These are phyloP conservation scores for Schlechtendalia chinensis DNA, from an alignment of 1,140 invertebrate genomes.

Conservation along the genomic window DNA sequence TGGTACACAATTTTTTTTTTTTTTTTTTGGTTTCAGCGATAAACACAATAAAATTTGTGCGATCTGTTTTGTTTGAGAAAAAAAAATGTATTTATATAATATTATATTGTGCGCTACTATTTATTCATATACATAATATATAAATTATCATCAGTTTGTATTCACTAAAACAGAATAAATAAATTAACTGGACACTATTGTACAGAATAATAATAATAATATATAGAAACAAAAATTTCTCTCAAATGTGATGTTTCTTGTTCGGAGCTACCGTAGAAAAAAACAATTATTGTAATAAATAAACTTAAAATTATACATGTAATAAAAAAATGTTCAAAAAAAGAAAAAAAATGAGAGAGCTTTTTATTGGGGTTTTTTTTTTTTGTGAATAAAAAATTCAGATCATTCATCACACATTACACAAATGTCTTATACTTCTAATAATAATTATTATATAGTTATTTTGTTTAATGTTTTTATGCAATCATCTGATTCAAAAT, in stretches of 20 bases:
- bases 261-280: conserved; percentile 22
- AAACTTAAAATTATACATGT: conserved; percentile 10
- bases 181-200: conserved; percentile 36
- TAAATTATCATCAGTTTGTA: conserved; percentile 11
- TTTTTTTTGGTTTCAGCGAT: conserved; percentile 12
- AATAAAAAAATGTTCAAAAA: conserved; percentile 18
- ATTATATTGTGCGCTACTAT: conserved; percentile 38
- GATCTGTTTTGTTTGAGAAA: conserved; percentile 10
- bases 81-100: conserved; percentile 15
- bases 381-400: no score
- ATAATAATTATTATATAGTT: no score
- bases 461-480: no score
- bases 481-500: no score
- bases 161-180: conserved; percentile 33
- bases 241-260: conserved; percentile 48
- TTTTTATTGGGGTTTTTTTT: no score
- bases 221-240: no score
- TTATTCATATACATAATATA: neutral
- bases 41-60: conserved; percentile 37
- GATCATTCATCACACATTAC: no score
- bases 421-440: no score
- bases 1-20: conserved; percentile 8
- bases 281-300: conserved; percentile 1
- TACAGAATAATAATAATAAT: conserved; percentile 19
- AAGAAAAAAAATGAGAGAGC: conserved; percentile 38